These are phyloP conservation scores for Carettochelys insculpta DNA, from an alignment of 2,113 vertebrate species.

Conservation along the genomic window DNA sequence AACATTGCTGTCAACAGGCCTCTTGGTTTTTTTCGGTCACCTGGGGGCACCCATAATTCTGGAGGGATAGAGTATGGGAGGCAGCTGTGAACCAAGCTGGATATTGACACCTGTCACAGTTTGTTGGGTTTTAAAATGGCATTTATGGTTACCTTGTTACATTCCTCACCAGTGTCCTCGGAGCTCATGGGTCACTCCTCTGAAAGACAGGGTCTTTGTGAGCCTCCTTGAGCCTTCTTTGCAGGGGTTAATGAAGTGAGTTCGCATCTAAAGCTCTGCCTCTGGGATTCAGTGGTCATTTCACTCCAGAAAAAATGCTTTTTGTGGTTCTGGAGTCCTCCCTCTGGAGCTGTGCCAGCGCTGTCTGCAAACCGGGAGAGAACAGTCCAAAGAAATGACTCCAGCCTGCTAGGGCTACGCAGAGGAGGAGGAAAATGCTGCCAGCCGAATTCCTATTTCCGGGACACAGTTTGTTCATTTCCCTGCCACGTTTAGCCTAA, in stretches of 20 bases:
- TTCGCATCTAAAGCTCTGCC: accelerated
- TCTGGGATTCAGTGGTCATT: neutral
- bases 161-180: neutral
- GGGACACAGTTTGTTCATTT: slow-evolving; percentile 28
- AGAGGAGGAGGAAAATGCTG: slow-evolving; percentile 46
- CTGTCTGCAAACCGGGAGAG: slow-evolving; percentile 38
- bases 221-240: neutral
- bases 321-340: accelerated
- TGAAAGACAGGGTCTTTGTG: accelerated
- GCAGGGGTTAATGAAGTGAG: accelerated
- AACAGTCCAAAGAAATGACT: slow-evolving; percentile 39
- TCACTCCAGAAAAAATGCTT: accelerated
- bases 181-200: neutral
- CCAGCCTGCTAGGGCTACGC: slow-evolving; percentile 46
- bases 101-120: neutral
- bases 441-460: slow-evolving; percentile 33
- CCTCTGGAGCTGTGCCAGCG: neutral
- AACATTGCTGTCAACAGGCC: no score
- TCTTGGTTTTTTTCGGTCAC: no score
- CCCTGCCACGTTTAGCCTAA: slow-evolving; percentile 41
- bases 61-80: neutral
- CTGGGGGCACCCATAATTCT: no score
- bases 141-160: neutral
- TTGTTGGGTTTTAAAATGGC: neutral
- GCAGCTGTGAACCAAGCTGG: neutral